Conservation (phyloP, 2,888 invertebrate genomes). For the Phragmatobia fuliginosa region DNA sequence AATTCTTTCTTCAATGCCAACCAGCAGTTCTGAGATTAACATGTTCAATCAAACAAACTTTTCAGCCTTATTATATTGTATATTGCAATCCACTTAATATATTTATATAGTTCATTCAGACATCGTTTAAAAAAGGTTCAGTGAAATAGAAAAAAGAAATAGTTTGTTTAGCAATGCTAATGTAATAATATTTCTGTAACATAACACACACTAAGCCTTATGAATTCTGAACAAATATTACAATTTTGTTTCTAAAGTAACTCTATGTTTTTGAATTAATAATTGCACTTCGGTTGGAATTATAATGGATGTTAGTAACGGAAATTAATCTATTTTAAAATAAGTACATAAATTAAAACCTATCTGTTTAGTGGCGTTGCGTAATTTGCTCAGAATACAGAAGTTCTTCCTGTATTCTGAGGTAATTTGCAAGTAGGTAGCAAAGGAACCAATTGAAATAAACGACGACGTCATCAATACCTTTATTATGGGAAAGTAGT, state of each 20-base stretch:
- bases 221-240: background rate
- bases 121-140: background rate
- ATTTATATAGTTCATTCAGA: background rate
- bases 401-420: too few relatives aligned
- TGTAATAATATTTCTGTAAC: background rate
- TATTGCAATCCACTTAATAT: too few relatives aligned
- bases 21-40: too few relatives aligned
- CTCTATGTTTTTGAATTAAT: too few relatives aligned
- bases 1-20: too few relatives aligned
- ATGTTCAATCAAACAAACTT: too few relatives aligned
- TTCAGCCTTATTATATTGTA: too few relatives aligned
- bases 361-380: too few relatives aligned
- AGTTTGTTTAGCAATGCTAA: background rate
- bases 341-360: background rate
- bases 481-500: background rate
- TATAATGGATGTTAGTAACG: background rate
- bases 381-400: too few relatives aligned
- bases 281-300: background rate
- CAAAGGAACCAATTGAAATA: background rate
- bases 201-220: background rate
- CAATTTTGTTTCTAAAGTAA: background rate
- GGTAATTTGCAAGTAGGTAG: background rate
- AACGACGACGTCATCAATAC: background rate
- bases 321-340: background rate
- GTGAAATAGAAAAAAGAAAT: background rate